Conservation (phyloP, 2,797 vertebrate genomes). For the Gadopsis bispinosus region DNA sequence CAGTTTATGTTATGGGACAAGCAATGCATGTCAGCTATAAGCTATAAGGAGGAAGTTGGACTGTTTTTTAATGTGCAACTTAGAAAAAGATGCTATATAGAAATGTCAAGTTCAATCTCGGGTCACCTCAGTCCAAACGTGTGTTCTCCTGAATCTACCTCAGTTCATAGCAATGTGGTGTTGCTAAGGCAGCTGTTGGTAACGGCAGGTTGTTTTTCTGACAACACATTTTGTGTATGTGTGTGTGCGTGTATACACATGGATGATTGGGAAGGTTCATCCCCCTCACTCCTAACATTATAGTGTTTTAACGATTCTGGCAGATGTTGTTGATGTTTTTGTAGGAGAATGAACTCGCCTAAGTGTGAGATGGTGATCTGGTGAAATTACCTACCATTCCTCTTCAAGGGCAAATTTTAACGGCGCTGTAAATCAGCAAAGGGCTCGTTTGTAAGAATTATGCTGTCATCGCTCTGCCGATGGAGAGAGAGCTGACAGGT, state of each 20-base stretch:
- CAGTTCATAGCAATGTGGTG: conserved; percentile 4
- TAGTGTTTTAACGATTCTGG: conserved; percentile 75
- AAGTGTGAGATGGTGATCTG: conserved; percentile 68
- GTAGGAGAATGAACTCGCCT: conserved; percentile 64
- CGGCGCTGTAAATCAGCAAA: conserved; percentile 55
- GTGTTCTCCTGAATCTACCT: conserved; percentile 26
- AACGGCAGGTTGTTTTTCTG: conserved; percentile 36
- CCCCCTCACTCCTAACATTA: conserved; percentile 54
- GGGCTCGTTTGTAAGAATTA: conserved; percentile 51
- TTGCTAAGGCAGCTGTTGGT: conserved; percentile 47
- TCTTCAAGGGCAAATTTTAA: conserved; percentile 65
- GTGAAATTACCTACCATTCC: conserved; percentile 60
- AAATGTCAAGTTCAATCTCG: conserved; percentile 26
- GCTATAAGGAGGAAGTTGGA: background rate
- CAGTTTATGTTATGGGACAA: background rate
- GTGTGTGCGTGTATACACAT: conserved; percentile 16
- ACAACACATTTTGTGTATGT: background rate
- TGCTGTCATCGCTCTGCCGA: conserved; percentile 43
- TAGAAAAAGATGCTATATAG: background rate
- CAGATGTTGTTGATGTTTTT: conserved; percentile 75
- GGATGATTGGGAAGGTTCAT: conserved; percentile 37
- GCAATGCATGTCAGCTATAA: background rate
- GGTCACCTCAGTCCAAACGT: conserved; percentile 21
- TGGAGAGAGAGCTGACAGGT: conserved; percentile 39
- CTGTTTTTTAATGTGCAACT: background rate